A percentile compares a stretch with the other conserved stretches of the same genome.
Evolutionary conservation across 2,797 vertebrate genomes (phyloP).

Genomic region (Adrianichthys oophorus): DNA sequence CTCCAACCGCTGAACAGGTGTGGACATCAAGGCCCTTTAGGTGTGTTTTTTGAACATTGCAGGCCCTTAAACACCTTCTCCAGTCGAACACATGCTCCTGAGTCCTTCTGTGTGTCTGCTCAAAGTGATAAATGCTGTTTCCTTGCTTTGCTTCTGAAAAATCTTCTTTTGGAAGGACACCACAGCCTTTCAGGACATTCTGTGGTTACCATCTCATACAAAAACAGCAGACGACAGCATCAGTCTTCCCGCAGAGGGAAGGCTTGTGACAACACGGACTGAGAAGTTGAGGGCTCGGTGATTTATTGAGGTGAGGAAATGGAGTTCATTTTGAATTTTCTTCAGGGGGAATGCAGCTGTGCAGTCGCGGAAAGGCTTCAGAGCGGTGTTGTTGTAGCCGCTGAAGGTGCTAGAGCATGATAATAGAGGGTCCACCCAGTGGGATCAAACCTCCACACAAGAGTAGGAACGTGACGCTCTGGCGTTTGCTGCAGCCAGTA

Average conservation of each 20-base stretch:
- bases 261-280: constrained; percentile 36
- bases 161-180: constrained; percentile 23
- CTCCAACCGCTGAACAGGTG: constrained; percentile 40
- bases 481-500: constrained; percentile 33
- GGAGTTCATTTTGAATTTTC: constrained; percentile 58
- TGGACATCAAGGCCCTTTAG: constrained; percentile 41
- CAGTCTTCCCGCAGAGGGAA: constrained; percentile 43
- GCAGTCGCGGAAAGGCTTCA: constrained; percentile 68
- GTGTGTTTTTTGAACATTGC: constrained; percentile 30
- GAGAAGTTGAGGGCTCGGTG: constrained; percentile 41
- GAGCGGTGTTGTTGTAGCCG: constrained; percentile 75
- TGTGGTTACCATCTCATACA: constrained; percentile 42
- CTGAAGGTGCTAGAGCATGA: constrained; percentile 72
- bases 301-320: constrained; percentile 78
- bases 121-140: constrained; percentile 61
- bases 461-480: constrained; percentile 45
- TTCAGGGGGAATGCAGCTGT: constrained; percentile 52
- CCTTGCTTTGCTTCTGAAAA: constrained; percentile 26
- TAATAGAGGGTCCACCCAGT: constrained; percentile 57
- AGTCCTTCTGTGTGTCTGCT: constrained; percentile 33
- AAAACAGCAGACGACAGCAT: constrained; percentile 57
- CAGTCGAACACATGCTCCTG: constrained; percentile 5
- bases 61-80: constrained; percentile 16
- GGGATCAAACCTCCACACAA: constrained; percentile 24
- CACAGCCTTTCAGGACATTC: constrained; percentile 32